Conservation (phyloP, 2,888 invertebrate species). For the Diplazon laetatorius region DNA sequence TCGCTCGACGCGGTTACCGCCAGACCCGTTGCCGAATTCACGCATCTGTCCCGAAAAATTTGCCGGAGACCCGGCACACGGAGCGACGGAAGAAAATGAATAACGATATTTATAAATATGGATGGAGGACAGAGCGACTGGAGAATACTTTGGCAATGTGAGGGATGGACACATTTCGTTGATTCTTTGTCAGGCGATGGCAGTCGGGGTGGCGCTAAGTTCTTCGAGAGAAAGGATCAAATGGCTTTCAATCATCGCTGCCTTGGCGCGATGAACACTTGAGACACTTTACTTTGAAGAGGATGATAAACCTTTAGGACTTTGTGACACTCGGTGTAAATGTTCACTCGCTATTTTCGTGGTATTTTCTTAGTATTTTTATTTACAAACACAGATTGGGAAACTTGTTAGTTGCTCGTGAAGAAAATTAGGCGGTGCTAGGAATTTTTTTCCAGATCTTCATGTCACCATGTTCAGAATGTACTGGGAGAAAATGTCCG, state of each 20-base stretch:
- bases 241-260: constrained; percentile 31
- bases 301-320: constrained; percentile 78
- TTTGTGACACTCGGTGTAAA: constrained; percentile 64
- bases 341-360: constrained; percentile 75
- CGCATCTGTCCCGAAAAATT: constrained; percentile 21
- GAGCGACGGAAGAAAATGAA: constrained; percentile 14
- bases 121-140: not conserved
- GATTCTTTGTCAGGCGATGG: constrained; percentile 67
- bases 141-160: constrained; percentile 67
- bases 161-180: constrained; percentile 70
- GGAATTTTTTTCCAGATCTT: no score
- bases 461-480: no score
- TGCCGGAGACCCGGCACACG: not conserved
- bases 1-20: constrained; percentile 59
- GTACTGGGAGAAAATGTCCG: no score
- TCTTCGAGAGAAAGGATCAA: constrained; percentile 44
- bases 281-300: constrained; percentile 65
- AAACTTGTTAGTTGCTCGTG: constrained; percentile 1
- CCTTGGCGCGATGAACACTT: constrained; percentile 67
- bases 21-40: constrained; percentile 10
- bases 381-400: constrained; percentile 66
- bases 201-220: constrained; percentile 42
- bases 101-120: constrained; percentile 33
- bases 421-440: no score
- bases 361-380: constrained; percentile 68